Conservation (phyloP, 2,797 vertebrate species). For the Lacerta agilis region DNA sequence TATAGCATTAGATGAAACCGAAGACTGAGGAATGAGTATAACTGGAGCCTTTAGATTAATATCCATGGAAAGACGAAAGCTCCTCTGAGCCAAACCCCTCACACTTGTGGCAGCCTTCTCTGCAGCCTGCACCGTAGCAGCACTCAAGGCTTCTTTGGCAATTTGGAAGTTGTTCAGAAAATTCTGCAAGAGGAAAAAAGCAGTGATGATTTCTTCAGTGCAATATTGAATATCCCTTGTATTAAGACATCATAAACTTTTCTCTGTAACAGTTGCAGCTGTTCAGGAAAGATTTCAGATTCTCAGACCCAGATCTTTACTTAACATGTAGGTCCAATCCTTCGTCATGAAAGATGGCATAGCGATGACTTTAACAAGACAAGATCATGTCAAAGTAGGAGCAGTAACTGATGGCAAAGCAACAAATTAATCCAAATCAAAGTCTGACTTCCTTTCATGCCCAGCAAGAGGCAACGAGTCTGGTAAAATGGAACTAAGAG, state of each 20-base stretch:
- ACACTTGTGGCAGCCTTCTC: constrained; percentile 93
- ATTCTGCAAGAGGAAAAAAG: constrained; percentile 62
- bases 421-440: neutral
- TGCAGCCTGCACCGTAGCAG: constrained; percentile 91
- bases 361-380: neutral
- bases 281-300: neutral
- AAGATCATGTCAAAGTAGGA: no score
- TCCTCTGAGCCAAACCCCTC: constrained; percentile 90
- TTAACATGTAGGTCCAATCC: neutral
- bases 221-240: neutral
- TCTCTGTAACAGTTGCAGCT: neutral
- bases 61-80: constrained; percentile 88
- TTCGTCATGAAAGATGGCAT: neutral
- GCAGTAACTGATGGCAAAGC: neutral
- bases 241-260: neutral
- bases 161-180: constrained; percentile 85
- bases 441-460: neutral
- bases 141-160: constrained; percentile 88
- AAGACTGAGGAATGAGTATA: constrained; percentile 92
- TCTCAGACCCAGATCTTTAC: neutral
- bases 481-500: neutral
- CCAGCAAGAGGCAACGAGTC: neutral
- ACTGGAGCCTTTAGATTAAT: constrained; percentile 92
- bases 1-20: constrained; percentile 84
- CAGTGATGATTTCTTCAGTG: neutral